Evolutionary conservation across 2,888 invertebrate species (phyloP), one percentile per base, ranked within the genome.

Genomic region (Serripes groenlandicus): DNA sequence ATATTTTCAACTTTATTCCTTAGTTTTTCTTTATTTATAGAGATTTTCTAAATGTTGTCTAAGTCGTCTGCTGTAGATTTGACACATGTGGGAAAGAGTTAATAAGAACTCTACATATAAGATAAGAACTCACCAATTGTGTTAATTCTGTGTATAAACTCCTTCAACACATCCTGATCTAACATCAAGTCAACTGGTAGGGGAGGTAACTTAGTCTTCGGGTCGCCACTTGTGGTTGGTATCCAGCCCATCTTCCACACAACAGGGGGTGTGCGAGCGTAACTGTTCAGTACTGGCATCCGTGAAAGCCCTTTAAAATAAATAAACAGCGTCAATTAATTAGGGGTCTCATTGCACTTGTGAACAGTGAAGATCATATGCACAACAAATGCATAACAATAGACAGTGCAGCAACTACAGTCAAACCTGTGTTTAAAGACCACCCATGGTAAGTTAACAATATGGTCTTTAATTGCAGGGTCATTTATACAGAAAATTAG

Each of bases 81-180:
- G 7, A 11, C 9, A 11, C 42, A 42, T 42, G 7, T 42, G 42
- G 42, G 15, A 7, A 7, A 42, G 42, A 42, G 42, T 42, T 42
- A 42, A 15, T 49, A 21, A 49, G 49, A 49, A 49, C 7, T 49
- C 15, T 5, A 15, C 21, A 21, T 1, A 9, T 26, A n/a, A 15
- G 23, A 11, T 1, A 23, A 4, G 15, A 23, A 69, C 90, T 92
- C 92, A 97, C 97, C 97, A 96, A 95, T 89, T 5, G 91, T 88
- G 79, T 94, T 94, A 42, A 95, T 93, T 62, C 95, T 90, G 93
- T 96, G 97, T 80, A 98, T 96, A 92, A 93, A 98, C 88, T 98
- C 97, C 91, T 97, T 97, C 74, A 99, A 95, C 0, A 98, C 96
- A 91, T 98, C 98, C 91, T 97, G 96, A 92, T 98, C 98, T 90